These are phyloP conservation scores for Danio albolineatus DNA, from an alignment of 2,797 vertebrate species.

Conservation along the genomic window DNA sequence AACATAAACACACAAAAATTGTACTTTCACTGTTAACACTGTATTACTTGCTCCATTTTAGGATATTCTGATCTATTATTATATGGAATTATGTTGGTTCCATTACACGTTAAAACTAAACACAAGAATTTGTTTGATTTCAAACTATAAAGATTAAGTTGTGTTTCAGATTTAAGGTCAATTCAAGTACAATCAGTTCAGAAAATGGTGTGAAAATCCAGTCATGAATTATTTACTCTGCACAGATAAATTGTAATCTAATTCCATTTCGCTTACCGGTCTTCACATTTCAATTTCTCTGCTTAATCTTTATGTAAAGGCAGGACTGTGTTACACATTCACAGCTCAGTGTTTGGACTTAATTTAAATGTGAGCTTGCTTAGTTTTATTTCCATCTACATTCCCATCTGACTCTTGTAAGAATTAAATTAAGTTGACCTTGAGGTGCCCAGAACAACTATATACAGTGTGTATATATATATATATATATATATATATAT, in stretches of 20 bases:
- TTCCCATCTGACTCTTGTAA: background rate
- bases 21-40: background rate
- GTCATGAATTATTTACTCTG: slow-evolving; percentile 46
- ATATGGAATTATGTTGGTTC: background rate
- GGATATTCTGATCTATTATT: slow-evolving; percentile 10
- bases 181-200: slow-evolving; percentile 21
- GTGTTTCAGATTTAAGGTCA: slow-evolving; percentile 27
- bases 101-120: slow-evolving; percentile 1
- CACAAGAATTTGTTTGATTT: background rate
- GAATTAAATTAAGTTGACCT: slow-evolving; percentile 22
- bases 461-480: background rate
- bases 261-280: slow-evolving; percentile 27
- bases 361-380: slow-evolving; percentile 44
- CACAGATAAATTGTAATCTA: slow-evolving; percentile 39
- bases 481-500: background rate
- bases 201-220: slow-evolving; percentile 30
- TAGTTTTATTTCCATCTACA: slow-evolving; percentile 3
- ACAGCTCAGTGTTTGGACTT: slow-evolving; percentile 38
- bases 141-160: slow-evolving; percentile 1
- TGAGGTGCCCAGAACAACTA: background rate
- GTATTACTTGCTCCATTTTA: background rate
- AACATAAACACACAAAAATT: background rate
- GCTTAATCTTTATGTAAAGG: slow-evolving; percentile 51
- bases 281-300: slow-evolving; percentile 48
- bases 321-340: slow-evolving; percentile 29